Percentiles rank a stretch among this genome's conserved stretches.
phyloP scores from a whole-genome alignment of 2,113 vertebrate genomes.

The Strix aluco region DNA sequence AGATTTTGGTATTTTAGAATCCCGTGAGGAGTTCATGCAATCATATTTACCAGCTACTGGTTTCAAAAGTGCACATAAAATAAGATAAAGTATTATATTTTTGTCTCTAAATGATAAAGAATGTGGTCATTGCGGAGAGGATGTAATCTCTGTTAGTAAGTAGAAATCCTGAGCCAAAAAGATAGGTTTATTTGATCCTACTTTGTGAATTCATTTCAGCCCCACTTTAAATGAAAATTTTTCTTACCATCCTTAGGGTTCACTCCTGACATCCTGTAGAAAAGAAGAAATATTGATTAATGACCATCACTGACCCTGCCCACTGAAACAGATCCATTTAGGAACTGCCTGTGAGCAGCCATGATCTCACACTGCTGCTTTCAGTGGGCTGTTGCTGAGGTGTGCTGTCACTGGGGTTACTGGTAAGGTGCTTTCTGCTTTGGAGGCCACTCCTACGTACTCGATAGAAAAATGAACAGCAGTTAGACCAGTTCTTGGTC shows the following conservation, averaged over 20 bases:
- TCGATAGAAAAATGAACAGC: neutral
- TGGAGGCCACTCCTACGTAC: neutral
- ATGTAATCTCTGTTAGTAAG: neutral
- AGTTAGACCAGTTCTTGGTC: neutral
- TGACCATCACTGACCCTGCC: neutral
- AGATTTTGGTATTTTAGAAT: neutral
- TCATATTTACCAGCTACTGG: neutral
- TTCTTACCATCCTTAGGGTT: conserved; percentile 66
- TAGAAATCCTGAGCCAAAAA: neutral
- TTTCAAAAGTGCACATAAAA: neutral
- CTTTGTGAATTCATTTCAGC: neutral
- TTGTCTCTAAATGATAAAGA: neutral
- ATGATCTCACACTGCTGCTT: neutral
- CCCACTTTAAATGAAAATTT: neutral
- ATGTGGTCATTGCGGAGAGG: neutral
- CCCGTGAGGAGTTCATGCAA: neutral
- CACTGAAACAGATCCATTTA: neutral
- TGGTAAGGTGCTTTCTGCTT: neutral
- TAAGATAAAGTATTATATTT: neutral
- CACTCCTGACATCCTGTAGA: conserved; percentile 41
- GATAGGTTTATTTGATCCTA: neutral
- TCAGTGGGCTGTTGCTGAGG: neutral
- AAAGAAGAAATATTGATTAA: conserved; percentile 6
- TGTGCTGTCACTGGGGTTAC: neutral
- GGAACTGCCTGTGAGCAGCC: neutral